Base-by-base conservation (phyloP, 2,113 vertebrate species). In the Mobula hypostoma region DNA sequence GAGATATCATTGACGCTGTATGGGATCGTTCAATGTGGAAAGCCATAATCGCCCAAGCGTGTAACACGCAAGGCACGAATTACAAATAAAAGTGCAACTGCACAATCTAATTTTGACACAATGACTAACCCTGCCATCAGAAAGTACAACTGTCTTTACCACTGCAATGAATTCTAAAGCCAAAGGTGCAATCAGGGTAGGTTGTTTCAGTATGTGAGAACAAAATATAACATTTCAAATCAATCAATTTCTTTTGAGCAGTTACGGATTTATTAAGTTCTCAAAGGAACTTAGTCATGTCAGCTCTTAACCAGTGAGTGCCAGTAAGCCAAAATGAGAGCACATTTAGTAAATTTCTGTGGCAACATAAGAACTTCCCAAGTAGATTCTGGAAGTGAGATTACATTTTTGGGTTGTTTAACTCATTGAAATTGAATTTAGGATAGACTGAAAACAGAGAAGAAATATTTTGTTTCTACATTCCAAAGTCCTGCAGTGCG, bases 221-320 rank as follows among this genome's bases (percentile, higher is more conserved):
- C 15, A 88, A 88, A 88, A 88, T 90, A 90, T 58, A 63, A 63
- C 32, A 90, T 36, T 36, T n/a, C n/a, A n/a, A 88, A 32, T 48
- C 48, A 48, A 48, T 48, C 48, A 48, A 15, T 90, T 90, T 66
- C 2, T 32, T n/a, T 66, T 15, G 15, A 27, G 1, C 58, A 90
- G 6, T 32, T 17, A 90, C 9, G 19, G 85, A 29, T n/a, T 88
- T 88, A 66, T 11, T 88, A 29, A 88, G 58, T 14, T 90, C 61
- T 90, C 61, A 90, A 32, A 66, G 29, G 14, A 90, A 90, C 14
- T 32, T 63, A 32, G 2, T 66, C 85, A 68, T 9, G 14, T 29
- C n/a, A 32, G 61, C n/a, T 66, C 29, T 66, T 9, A 29, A 58
- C 82, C 29, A 61, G 82, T 14, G 56, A 85, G 48, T 48, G 48